Evolutionary conservation across 2,797 vertebrate genomes (phyloP).

Genomic region (Hippopotamyrus pictus): DNA sequence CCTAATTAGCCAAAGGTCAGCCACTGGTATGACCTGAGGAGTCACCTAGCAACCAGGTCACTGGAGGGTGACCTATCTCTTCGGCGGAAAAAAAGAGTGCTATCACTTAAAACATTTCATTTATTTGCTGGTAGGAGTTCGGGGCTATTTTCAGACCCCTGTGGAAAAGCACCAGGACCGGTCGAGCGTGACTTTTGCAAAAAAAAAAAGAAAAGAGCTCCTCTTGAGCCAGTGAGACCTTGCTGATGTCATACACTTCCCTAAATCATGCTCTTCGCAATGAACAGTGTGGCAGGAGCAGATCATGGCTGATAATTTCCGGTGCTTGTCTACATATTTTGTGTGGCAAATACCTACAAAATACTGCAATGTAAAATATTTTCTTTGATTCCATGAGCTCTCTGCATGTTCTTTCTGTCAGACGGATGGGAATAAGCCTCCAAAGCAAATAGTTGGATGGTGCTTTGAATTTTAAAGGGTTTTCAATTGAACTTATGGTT

Average conservation of each 20-base stretch:
- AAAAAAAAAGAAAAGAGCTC: background rate
- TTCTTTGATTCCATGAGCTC: background rate
- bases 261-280: background rate
- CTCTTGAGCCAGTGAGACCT: background rate
- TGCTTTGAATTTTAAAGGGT: background rate
- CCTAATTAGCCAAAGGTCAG: slow-evolving; percentile 14
- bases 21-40: slow-evolving; percentile 2
- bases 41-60: slow-evolving; percentile 10
- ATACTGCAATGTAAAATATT: background rate
- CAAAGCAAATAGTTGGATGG: background rate
- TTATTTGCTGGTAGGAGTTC: background rate
- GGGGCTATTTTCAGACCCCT: background rate
- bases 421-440: background rate
- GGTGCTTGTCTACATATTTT: background rate
- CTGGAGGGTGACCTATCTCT: background rate
- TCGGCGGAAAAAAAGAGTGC: background rate
- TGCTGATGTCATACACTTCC: background rate
- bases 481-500: background rate
- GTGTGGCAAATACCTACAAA: background rate
- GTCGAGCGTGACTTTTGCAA: background rate
- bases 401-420: background rate
- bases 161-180: background rate
- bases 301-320: background rate
- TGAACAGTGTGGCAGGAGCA: background rate
- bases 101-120: background rate